phyloP scores from a whole-genome alignment of 2,797 vertebrate species.

The Mallotus villosus region DNA sequence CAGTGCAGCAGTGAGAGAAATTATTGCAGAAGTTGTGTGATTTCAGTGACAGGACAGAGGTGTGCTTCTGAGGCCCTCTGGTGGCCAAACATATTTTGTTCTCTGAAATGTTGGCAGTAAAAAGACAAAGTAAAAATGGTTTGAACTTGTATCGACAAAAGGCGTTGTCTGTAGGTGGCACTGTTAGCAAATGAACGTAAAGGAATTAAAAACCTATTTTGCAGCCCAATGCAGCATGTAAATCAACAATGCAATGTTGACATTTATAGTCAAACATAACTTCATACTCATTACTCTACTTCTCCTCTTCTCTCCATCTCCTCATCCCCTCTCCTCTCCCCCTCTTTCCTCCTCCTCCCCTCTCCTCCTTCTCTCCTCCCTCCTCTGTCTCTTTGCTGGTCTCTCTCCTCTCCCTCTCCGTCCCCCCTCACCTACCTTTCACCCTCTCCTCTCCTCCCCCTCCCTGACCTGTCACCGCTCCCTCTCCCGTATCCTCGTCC shows the following conservation, averaged over 20 bases:
- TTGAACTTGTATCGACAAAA: neutral
- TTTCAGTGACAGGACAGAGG: slow-evolving; percentile 24
- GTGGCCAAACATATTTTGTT: slow-evolving; percentile 48
- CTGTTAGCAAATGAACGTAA: neutral
- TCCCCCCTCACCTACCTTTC: too few relatives aligned
- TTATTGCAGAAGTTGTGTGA: slow-evolving; percentile 60
- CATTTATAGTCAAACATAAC: neutral
- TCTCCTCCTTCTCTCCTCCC: too few relatives aligned
- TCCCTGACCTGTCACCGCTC: neutral
- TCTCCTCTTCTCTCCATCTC: neutral
- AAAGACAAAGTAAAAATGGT: too few relatives aligned
- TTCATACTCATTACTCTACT: neutral
- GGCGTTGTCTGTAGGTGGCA: neutral
- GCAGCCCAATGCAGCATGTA: neutral
- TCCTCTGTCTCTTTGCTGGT: too few relatives aligned
- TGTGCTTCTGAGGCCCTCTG: slow-evolving; percentile 61
- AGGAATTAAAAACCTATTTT: neutral
- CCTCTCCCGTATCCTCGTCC: neutral
- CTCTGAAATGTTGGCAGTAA: neutral
- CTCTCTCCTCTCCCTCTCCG: too few relatives aligned
- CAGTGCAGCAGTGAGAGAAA: slow-evolving; percentile 72
- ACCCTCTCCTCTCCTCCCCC: too few relatives aligned
- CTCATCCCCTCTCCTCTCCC: too few relatives aligned
- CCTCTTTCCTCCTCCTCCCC: too few relatives aligned
- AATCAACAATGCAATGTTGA: neutral